A percentile compares a stretch with the other conserved stretches of the same genome.
Conservation (phyloP, 92 coral and sea anemone genomes). For the Porites cylindrica region DNA sequence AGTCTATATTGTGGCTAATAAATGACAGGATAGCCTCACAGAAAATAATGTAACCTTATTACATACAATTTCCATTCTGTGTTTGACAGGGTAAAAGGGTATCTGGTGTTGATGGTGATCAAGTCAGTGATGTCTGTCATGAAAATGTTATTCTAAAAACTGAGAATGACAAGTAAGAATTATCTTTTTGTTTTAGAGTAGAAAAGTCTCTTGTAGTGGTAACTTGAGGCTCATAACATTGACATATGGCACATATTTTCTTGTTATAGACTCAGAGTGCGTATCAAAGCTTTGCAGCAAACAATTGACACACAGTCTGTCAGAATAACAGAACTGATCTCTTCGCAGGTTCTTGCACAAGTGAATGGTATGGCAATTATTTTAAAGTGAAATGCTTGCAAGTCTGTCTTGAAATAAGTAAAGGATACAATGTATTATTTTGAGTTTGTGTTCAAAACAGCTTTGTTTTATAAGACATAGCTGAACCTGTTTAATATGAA, state of each 20-base stretch:
- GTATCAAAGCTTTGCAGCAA: constrained; percentile 92
- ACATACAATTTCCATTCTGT: too few species aligned
- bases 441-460: too few species aligned
- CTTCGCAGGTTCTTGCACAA: constrained; percentile 82
- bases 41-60: too few species aligned
- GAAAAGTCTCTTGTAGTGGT: background rate
- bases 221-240: background rate
- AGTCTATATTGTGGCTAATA: too few species aligned
- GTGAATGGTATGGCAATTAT: constrained; percentile 25
- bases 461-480: too few species aligned
- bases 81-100: constrained; percentile 80
- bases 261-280: constrained; percentile 79
- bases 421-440: too few species aligned
- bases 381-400: background rate
- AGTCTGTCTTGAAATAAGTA: too few species aligned
- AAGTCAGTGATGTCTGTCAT: constrained; percentile 85
- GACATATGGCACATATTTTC: background rate
- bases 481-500: too few species aligned
- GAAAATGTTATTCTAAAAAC: constrained; percentile 90
- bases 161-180: constrained; percentile 92
- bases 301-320: constrained; percentile 90
- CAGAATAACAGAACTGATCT: constrained; percentile 90
- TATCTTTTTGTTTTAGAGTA: background rate
- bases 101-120: constrained; percentile 92
- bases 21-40: too few species aligned